These are phyloP conservation scores for Coregonus suidteri DNA, from an alignment of 2,797 vertebrate species.

Conservation along the genomic window DNA sequence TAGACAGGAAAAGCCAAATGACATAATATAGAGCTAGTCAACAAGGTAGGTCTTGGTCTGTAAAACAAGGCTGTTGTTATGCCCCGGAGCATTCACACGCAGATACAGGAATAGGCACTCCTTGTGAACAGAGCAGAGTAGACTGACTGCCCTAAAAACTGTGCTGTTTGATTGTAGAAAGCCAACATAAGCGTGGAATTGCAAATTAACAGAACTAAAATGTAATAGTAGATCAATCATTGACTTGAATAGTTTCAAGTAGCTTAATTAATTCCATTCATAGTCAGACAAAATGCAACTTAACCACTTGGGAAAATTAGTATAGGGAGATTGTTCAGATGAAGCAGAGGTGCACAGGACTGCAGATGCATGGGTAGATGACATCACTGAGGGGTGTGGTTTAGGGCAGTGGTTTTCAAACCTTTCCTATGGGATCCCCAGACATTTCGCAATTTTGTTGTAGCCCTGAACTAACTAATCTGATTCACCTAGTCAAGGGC, in stretches of 20 bases:
- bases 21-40: not conserved
- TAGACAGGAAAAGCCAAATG: not conserved
- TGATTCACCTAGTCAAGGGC: no score
- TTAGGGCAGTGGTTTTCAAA: no score
- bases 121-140: conserved; percentile 38
- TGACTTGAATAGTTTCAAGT: not conserved
- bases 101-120: no score
- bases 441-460: no score
- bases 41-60: conserved; percentile 27
- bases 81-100: no score
- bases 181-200: no score
- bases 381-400: not conserved
- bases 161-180: not conserved
- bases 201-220: no score
- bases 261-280: not conserved
- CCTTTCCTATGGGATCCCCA: no score
- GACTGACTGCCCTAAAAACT: conserved; percentile 38
- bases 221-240: no score
- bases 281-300: not conserved
- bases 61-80: not conserved
- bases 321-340: not conserved
- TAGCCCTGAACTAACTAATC: no score
- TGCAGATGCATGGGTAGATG: not conserved
- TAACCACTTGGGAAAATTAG: not conserved
- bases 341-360: not conserved